A percentile compares a stretch with the other conserved stretches of the same genome.
phyloP scores from a whole-genome alignment of 1,140 invertebrate species.

The Drosophila ercepeae region DNA sequence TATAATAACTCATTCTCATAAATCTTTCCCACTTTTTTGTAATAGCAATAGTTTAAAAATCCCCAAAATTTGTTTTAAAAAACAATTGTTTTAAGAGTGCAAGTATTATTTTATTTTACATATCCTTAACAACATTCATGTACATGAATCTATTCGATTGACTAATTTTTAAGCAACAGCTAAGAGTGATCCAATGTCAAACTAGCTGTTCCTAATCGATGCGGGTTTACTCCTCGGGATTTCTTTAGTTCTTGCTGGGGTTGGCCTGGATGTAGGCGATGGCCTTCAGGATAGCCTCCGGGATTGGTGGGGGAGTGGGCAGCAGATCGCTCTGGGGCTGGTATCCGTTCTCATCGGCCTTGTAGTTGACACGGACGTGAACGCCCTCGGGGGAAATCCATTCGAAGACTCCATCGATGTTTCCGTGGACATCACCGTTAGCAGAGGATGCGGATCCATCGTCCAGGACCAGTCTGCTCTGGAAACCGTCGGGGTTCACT shows the following conservation, averaged over 20 bases:
- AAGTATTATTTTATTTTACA: slow-evolving; percentile 23
- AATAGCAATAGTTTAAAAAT: no score
- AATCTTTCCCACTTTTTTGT: no score
- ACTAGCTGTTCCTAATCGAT: slow-evolving; percentile 10
- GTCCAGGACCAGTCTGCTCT: slow-evolving; percentile 84
- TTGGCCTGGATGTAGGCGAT: slow-evolving; percentile 84
- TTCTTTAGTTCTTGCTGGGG: slow-evolving; percentile 41
- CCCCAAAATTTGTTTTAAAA: no score
- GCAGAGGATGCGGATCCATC: slow-evolving; percentile 86
- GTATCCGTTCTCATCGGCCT: slow-evolving; percentile 87
- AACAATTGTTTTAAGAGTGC: background rate
- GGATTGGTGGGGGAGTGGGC: slow-evolving; percentile 74
- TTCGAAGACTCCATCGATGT: slow-evolving; percentile 61
- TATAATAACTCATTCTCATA: no score
- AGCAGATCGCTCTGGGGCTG: slow-evolving; percentile 84
- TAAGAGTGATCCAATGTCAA: background rate
- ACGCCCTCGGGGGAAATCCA: slow-evolving; percentile 83
- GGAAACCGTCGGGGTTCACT: slow-evolving; percentile 83
- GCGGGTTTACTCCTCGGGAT: background rate
- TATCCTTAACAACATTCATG: slow-evolving; percentile 3
- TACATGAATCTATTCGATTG: background rate
- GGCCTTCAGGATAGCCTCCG: slow-evolving; percentile 53
- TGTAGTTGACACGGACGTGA: slow-evolving; percentile 84
- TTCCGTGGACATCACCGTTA: slow-evolving; percentile 81
- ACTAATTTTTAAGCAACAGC: slow-evolving; percentile 13